phyloP scores from a whole-genome alignment of 2,888 invertebrate genomes.

The Miltochrista miniata region DNA sequence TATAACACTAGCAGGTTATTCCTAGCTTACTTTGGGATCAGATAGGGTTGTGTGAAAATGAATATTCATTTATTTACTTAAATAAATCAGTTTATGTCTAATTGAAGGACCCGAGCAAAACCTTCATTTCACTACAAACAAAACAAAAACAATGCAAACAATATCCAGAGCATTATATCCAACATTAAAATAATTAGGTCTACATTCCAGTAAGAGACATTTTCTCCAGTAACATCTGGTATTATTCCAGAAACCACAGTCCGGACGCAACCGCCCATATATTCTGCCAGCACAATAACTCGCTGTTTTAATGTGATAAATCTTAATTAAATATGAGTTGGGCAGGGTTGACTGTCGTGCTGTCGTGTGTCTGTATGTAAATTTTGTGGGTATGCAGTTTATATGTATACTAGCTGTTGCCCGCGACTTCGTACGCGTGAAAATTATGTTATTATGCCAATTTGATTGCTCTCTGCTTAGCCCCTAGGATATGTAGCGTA shows the following conservation, averaged over 20 bases:
- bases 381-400: slow-evolving; percentile 14
- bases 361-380: background rate
- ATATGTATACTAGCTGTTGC: too few species aligned
- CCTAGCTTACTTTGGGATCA: too few species aligned
- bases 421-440: slow-evolving; percentile 19
- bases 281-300: slow-evolving; percentile 46
- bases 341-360: slow-evolving; percentile 16
- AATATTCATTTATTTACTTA: too few species aligned
- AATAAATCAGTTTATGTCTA: too few species aligned
- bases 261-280: slow-evolving; percentile 27
- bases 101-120: background rate
- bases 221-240: slow-evolving; percentile 45
- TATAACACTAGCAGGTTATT: too few species aligned
- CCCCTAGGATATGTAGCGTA: too few species aligned
- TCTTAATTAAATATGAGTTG: slow-evolving; percentile 71
- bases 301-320: slow-evolving; percentile 56
- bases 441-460: too few species aligned
- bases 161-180: slow-evolving; percentile 14
- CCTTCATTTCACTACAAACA: background rate
- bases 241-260: slow-evolving; percentile 37
- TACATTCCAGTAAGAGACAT: slow-evolving; percentile 48
- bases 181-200: slow-evolving; percentile 45
- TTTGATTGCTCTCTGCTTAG: too few species aligned
- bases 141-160: background rate
- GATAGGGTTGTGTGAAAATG: too few species aligned